Base-by-base conservation (phyloP, 2,113 vertebrate species). In the Sorex araneus region DNA sequence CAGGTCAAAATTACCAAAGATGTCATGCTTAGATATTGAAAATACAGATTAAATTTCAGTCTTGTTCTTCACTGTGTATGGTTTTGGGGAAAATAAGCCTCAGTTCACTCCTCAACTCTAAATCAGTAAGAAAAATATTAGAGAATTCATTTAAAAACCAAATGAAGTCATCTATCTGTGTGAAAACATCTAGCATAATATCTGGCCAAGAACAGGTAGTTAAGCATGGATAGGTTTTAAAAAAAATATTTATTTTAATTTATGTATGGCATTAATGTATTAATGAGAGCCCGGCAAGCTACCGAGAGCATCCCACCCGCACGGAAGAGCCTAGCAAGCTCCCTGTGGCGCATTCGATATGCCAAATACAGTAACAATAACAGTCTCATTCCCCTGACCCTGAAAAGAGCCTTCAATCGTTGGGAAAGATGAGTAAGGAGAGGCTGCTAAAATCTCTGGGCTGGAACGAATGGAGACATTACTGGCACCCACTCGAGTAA, bases 41-140 rank as follows among this genome's bases (percentile, higher is more conserved):
- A 47, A 92, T 2, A 16, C 2, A 91, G 57, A 70, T 69, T 19
- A 92, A 67, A 89, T 92, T 76, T 91, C 25, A 89, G 77, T 71
- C 63, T 40, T 80, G 12, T 16, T 19, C 34, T 92, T 92, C 21
- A 77, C 40, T 87, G 23, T 82, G 19, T 64, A 70, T 77, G 15
- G 67, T 12, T 34, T 47, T 64, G 63, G 36, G n/a, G 43, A 86
- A 90, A 90, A 88, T 54, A 79, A 40, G 8, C 63, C 74, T 28
- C 30, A 3, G 23, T 3, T 7, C 67, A 8, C 57, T 40, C 70
- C 69, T 87, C 90, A 81, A 84, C 81, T 12, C 30, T 86, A 84
- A 80, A 87, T 77, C 34, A 36, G 15, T 64, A 40, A 89, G 25
- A 84, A 94, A 85, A 94, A 87, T 63, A 16, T 71, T n/a, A 89